Evolutionary conservation across 2,113 vertebrate species (phyloP).

Genomic region (Oreochromis tanganicae): DNA sequence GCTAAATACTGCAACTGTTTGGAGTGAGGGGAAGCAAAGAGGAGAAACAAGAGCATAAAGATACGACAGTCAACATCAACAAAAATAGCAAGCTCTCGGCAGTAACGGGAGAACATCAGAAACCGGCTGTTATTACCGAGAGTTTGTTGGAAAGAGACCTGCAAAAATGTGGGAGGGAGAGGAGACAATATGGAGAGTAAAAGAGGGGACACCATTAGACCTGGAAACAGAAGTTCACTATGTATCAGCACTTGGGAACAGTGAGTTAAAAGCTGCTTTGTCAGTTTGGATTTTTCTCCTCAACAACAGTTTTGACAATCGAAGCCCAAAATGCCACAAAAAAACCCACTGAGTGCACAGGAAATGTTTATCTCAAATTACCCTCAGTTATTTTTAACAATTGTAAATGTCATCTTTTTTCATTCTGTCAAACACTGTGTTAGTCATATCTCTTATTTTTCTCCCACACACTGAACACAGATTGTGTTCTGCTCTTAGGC

Average conservation of each 20-base stretch:
- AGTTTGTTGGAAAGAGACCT: not conserved
- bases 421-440: not conserved
- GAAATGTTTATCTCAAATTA: not conserved
- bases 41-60: not conserved
- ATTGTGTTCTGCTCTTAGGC: not conserved
- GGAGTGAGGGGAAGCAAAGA: not conserved
- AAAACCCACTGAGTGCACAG: not conserved
- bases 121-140: not conserved
- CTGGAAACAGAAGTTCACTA: not conserved
- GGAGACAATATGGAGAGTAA: not conserved
- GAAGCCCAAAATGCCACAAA: not conserved
- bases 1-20: not conserved
- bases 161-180: not conserved
- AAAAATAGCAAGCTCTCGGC: not conserved
- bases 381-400: not conserved
- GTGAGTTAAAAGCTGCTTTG: not conserved
- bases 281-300: not conserved
- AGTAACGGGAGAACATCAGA: not conserved
- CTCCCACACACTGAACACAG: not conserved
- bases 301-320: not conserved
- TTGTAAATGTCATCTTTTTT: not conserved
- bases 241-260: not conserved
- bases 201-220: not conserved
- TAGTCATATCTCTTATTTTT: not conserved
- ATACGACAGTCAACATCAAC: not conserved